phyloP scores from a whole-genome alignment of 2,888 invertebrate genomes.

The Netelia fuscicornis region DNA sequence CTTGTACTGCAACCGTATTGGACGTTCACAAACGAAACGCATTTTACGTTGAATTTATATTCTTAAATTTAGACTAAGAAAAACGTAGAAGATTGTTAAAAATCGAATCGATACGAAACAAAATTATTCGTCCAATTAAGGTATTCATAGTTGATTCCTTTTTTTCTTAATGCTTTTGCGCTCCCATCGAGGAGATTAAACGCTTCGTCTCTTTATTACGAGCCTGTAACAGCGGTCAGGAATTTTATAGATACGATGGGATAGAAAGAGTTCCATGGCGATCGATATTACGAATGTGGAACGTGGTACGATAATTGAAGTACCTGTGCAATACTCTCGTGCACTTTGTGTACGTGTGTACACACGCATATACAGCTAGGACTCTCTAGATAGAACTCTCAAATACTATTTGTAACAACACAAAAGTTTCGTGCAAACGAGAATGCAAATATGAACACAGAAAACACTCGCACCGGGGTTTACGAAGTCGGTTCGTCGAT shows the following conservation, averaged over 20 bases:
- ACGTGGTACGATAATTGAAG: conserved; percentile 65
- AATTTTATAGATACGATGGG: not conserved
- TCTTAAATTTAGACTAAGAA: not conserved
- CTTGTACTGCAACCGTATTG: not conserved
- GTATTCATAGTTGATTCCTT: not conserved
- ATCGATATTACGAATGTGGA: conserved; percentile 71
- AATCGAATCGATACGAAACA: too few species aligned
- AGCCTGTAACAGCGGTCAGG: not conserved
- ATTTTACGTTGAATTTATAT: not conserved
- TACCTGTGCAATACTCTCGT: not conserved
- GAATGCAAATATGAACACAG: not conserved
- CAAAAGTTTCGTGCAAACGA: conserved; percentile 19
- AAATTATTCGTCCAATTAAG: too few species aligned
- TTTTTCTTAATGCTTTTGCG: not conserved
- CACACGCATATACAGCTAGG: not conserved
- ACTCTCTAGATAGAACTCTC: not conserved
- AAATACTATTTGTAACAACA: conserved; percentile 14
- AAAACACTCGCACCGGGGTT: not conserved
- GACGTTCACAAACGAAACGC: not conserved
- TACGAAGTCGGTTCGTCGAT: conserved; percentile 22
- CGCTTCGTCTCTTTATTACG: not conserved
- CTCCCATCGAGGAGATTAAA: not conserved
- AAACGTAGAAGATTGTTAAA: too few species aligned
- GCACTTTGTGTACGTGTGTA: not conserved
- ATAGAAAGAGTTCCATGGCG: conserved; percentile 47